Conservation (phyloP, 2,113 vertebrate genomes). For the Dasyornis broadbenti region DNA sequence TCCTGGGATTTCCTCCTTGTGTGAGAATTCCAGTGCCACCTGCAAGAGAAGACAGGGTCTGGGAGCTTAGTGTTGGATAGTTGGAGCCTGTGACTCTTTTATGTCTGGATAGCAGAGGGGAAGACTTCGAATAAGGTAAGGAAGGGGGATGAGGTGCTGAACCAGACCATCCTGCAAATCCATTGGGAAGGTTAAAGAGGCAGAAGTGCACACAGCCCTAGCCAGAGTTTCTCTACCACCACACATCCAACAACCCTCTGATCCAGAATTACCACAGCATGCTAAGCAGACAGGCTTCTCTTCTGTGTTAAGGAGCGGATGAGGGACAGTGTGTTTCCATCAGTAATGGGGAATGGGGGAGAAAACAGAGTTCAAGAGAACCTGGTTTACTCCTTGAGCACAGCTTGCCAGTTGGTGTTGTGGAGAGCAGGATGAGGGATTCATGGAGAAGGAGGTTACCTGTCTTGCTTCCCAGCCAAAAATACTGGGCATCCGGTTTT, state of each 20-base stretch:
- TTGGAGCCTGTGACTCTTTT: background rate
- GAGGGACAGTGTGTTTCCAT: background rate
- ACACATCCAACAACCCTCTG: background rate
- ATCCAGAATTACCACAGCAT: too few relatives aligned
- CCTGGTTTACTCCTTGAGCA: background rate
- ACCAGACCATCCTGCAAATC: background rate
- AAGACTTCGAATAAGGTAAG: background rate
- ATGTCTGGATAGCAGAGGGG: background rate
- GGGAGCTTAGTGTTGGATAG: background rate
- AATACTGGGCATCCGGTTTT: background rate
- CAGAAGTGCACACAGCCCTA: background rate
- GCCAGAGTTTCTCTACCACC: background rate
- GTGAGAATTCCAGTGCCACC: constrained; percentile 53
- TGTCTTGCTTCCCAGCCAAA: background rate
- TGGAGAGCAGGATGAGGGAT: background rate
- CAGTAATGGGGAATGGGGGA: background rate
- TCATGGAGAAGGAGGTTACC: background rate
- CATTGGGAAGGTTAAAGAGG: background rate
- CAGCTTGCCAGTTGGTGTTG: background rate
- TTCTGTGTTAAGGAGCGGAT: background rate
- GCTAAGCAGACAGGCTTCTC: background rate
- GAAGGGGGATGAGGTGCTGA: background rate
- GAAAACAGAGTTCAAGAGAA: background rate
- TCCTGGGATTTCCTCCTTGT: constrained; percentile 18
- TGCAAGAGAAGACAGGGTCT: background rate